A percentile compares a stretch with the other conserved stretches of the same genome.
Evolutionary conservation across 2,113 vertebrate genomes (phyloP).

Genomic region (Trogon melanurus): DNA sequence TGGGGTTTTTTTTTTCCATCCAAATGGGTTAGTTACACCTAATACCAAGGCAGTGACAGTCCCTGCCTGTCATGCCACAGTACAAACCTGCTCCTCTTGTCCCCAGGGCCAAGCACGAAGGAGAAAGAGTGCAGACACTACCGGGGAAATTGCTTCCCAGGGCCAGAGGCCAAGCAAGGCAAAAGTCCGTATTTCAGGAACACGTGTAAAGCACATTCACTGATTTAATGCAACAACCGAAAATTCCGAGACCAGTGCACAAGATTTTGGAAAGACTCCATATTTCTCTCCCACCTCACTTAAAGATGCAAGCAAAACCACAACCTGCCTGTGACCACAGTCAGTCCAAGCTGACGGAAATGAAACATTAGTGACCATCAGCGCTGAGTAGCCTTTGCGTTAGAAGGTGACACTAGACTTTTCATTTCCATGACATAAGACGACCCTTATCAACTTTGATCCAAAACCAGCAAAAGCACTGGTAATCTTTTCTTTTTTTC

Average conservation of each 20-base stretch:
- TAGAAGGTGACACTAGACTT: no score
- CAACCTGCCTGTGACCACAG: background rate
- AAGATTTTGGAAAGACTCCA: background rate
- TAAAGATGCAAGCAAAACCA: background rate
- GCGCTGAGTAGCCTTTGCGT: no score
- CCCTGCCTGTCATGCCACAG: background rate
- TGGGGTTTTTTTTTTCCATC: background rate
- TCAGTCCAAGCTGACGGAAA: background rate
- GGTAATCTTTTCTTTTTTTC: no score
- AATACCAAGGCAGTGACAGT: background rate
- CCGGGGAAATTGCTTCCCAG: background rate
- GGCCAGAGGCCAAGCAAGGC: background rate
- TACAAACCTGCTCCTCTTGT: background rate
- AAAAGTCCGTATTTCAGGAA: background rate
- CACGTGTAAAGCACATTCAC: background rate
- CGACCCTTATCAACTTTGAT: background rate
- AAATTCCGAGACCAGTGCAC: background rate
- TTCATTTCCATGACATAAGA: conserved; percentile 14
- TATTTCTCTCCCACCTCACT: background rate
- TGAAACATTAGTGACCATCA: background rate
- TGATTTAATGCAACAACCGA: background rate
- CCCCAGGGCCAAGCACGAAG: background rate
- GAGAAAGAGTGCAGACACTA: background rate
- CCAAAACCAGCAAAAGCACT: conserved; percentile 37
- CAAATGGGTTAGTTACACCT: background rate